phyloP scores from a whole-genome alignment of 2,797 vertebrate genomes.

The Sebastes taczanowskii region DNA sequence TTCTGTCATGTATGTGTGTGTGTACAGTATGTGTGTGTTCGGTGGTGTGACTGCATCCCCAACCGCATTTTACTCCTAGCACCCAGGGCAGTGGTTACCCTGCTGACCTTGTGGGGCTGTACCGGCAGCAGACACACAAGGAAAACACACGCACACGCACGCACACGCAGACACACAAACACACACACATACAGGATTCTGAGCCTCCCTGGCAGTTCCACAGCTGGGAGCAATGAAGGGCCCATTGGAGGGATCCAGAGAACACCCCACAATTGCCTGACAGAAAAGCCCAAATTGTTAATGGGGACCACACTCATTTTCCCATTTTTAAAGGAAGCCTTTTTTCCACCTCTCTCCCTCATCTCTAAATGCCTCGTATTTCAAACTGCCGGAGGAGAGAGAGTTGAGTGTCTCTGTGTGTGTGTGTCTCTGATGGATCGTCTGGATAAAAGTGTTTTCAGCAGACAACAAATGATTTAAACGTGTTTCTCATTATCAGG shows the following conservation, averaged over 20 bases:
- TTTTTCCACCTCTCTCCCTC: constrained; percentile 71
- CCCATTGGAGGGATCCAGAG: constrained; percentile 79
- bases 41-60: constrained; percentile 10
- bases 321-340: constrained; percentile 78
- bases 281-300: constrained; percentile 84
- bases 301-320: constrained; percentile 84
- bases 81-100: constrained; percentile 70
- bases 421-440: constrained; percentile 52
- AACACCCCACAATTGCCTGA: constrained; percentile 83
- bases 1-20: constrained; percentile 39
- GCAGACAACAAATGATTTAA: constrained; percentile 54
- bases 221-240: constrained; percentile 86
- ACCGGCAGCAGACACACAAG: constrained; percentile 50
- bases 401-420: constrained; percentile 6
- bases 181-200: constrained; percentile 39
- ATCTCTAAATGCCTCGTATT: constrained; percentile 64
- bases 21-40: constrained; percentile 17
- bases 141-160: constrained; percentile 33
- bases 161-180: constrained; percentile 41
- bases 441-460: constrained; percentile 58
- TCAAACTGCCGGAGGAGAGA: constrained; percentile 59
- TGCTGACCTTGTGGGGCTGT: constrained; percentile 68
- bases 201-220: constrained; percentile 75
- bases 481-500: constrained; percentile 42
- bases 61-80: constrained; percentile 63